phyloP scores from a whole-genome alignment of 2,797 vertebrate genomes.

The Amniataba percoides region DNA sequence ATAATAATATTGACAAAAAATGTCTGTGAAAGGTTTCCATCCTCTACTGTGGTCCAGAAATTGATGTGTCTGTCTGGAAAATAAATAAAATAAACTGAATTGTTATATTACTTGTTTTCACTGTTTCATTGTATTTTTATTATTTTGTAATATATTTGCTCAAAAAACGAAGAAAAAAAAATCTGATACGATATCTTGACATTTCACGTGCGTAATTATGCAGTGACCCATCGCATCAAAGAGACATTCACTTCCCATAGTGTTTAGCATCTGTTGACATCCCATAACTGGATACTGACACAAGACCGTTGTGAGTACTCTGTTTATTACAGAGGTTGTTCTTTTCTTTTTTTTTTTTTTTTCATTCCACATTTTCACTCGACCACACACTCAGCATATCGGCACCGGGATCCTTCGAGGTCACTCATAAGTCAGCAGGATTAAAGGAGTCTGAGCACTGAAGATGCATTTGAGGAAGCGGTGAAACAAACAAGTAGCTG shows the following conservation, averaged over 20 bases:
- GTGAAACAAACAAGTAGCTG: slow-evolving; percentile 44
- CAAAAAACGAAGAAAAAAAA: neutral
- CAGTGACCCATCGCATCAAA: slow-evolving; percentile 23
- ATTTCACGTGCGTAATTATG: slow-evolving; percentile 20
- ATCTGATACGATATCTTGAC: slow-evolving; percentile 10
- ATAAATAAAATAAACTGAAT: slow-evolving; percentile 95
- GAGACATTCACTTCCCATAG: slow-evolving; percentile 17
- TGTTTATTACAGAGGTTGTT: slow-evolving; percentile 22
- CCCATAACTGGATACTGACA: slow-evolving; percentile 29
- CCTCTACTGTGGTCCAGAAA: slow-evolving; percentile 99
- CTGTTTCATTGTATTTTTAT: slow-evolving; percentile 67
- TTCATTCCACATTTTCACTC: slow-evolving; percentile 18
- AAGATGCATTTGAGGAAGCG: slow-evolving; percentile 39
- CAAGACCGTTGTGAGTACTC: neutral
- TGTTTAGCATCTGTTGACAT: slow-evolving; percentile 37
- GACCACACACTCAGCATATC: slow-evolving; percentile 38
- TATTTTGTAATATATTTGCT: slow-evolving; percentile 27
- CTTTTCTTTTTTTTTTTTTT: neutral
- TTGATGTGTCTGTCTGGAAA: slow-evolving; percentile 99
- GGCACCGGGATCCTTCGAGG: slow-evolving; percentile 51
- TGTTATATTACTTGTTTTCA: slow-evolving; percentile 83
- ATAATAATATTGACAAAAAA: slow-evolving; percentile 91
- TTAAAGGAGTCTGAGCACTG: slow-evolving; percentile 56
- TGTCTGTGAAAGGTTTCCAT: slow-evolving; percentile 99
- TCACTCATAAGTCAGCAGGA: slow-evolving; percentile 70